Evolutionary conservation across 2,113 vertebrate species (phyloP), one percentile per base, ranked within the genome.

Genomic region (Malurus cyaneus): DNA sequence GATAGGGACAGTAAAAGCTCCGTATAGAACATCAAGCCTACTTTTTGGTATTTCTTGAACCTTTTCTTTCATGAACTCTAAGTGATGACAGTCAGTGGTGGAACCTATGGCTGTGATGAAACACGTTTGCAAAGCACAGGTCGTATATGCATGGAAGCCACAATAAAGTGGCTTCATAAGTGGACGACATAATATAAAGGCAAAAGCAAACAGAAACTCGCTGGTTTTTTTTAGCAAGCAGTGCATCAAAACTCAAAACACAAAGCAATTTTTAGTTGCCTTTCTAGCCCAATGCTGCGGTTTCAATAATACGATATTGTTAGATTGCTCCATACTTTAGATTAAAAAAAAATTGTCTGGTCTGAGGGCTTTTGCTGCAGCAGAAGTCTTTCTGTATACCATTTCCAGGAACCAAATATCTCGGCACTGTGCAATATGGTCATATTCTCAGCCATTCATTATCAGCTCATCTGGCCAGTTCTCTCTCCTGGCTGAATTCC

Each of bases 401-500:
- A 5, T 76, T 86, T 67, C 62, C 62, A 72, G 49, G 6, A 80
- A 21, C 11, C 4, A 26, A 23, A 72, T 59, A 36, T 52, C 18
- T 93, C 14, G 8, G 8, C 0, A 0, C 21, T 70, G 25, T 70
- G 31, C 12, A 70, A 34, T n/a, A 26, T 47, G 16, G 9, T n/a
- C 31, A 39, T 67, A 23, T 59, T 34, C 52, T 61, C 18, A 18
- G 6, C 29, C 9, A 5, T 65, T 80, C 14, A 8, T 57, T 41
- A 34, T 24, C 0, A 0, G 52, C 9, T 73, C n/a, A 5, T 31
- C n/a, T 39, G 42, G 7, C 8, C 7, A 24, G 10, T 42, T 56
- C 26, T 47, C 25, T 60, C 64, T 74, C 29, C 29, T 77, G 12
- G 12, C 46, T 50, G 19, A 73, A 53, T 28, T 46, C 81, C 31